Evolutionary conservation across 1,140 invertebrate genomes (phyloP).

Genomic region (Monochamus saltuarius): DNA sequence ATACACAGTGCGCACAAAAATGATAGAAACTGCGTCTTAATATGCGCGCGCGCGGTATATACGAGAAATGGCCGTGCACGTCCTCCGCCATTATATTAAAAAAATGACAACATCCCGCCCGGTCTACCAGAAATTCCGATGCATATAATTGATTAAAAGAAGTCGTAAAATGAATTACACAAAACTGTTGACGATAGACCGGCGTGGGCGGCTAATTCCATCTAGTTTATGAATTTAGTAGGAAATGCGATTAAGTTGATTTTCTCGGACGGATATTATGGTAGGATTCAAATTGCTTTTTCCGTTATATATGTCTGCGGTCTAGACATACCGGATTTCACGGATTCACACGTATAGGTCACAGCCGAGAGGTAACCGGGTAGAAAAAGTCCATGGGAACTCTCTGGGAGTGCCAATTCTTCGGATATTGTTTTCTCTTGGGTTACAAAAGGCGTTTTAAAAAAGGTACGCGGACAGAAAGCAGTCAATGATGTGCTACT

Average conservation of each 20-base stretch:
- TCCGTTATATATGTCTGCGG: conserved; percentile 8
- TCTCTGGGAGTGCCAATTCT: too few species aligned
- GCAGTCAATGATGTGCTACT: too few species aligned
- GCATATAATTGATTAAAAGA: conserved; percentile 15
- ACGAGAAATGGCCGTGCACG: not conserved
- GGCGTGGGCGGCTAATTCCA: conserved; percentile 4
- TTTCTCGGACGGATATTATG: conserved; percentile 11
- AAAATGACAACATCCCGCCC: too few species aligned
- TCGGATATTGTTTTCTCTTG: too few species aligned
- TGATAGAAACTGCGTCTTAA: too few species aligned
- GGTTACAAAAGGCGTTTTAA: too few species aligned
- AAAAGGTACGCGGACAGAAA: too few species aligned
- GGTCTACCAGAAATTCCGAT: not conserved
- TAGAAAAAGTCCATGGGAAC: not conserved
- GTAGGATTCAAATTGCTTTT: conserved; percentile 4
- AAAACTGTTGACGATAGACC: conserved; percentile 14
- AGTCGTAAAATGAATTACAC: conserved; percentile 14
- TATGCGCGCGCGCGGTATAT: too few species aligned
- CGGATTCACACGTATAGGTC: not conserved
- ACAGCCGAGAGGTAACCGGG: not conserved
- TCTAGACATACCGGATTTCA: conserved; percentile 7
- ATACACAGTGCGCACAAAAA: too few species aligned
- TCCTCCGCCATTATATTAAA: too few species aligned
- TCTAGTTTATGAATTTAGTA: not conserved
- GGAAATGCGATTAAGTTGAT: conserved; percentile 8